Percentiles rank a stretch among this genome's conserved stretches.
Evolutionary conservation across 1,140 invertebrate genomes (phyloP).

Genomic region (Oryzaephilus surinamensis): DNA sequence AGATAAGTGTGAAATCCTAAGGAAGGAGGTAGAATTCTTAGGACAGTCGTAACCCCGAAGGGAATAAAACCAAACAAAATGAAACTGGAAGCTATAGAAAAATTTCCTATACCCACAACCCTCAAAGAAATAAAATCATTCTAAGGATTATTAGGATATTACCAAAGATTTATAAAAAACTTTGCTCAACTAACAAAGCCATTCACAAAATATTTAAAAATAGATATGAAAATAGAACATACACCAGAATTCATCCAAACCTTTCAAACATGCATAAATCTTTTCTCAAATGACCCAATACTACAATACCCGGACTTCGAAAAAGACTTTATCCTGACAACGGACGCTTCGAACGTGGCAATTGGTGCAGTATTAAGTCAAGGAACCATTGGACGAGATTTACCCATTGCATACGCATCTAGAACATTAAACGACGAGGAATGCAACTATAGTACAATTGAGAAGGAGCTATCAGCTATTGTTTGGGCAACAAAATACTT

Average conservation of each 20-base stretch:
- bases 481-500: no score
- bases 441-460: constrained; percentile 36
- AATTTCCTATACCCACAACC: no score
- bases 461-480: no score
- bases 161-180: constrained; percentile 9
- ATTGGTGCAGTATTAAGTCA: constrained; percentile 4
- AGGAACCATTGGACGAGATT: constrained; percentile 19
- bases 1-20: no score
- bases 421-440: constrained; percentile 34
- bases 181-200: constrained; percentile 13
- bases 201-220: constrained; percentile 9
- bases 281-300: constrained; percentile 12
- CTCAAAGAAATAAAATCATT: constrained; percentile 35
- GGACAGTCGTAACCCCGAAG: no score
- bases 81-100: no score
- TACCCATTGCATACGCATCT: constrained; percentile 37
- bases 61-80: no score
- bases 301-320: constrained; percentile 15
- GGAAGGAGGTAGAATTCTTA: no score
- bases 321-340: neutral
- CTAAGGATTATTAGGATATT: constrained; percentile 26
- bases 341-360: no score
- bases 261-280: constrained; percentile 12
- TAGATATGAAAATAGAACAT: constrained; percentile 9
- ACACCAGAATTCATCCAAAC: constrained; percentile 8